Evolutionary conservation across 2,888 invertebrate genomes (phyloP).

Genomic region (Mamestra brassicae): DNA sequence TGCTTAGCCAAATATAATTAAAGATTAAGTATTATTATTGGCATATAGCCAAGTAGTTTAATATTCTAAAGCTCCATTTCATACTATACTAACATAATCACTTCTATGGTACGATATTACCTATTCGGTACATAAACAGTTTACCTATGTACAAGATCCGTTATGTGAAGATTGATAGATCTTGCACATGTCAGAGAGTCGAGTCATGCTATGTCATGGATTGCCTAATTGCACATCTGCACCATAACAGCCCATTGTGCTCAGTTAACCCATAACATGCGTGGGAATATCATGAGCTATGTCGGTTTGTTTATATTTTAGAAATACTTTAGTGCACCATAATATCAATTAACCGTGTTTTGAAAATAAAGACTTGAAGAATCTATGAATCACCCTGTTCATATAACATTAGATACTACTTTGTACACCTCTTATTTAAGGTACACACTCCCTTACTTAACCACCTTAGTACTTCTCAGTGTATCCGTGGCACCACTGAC

Average conservation of each 20-base stretch:
- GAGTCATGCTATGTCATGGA: slow-evolving; percentile 42
- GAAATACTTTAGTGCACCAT: slow-evolving; percentile 16
- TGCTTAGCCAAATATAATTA: no score
- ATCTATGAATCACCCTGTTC: neutral
- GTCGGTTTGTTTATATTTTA: slow-evolving; percentile 26
- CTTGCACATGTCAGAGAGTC: slow-evolving; percentile 21
- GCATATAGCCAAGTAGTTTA: neutral
- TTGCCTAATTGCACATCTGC: slow-evolving; percentile 56
- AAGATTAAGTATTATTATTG: no score
- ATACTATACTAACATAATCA: neutral
- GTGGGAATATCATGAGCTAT: slow-evolving; percentile 30
- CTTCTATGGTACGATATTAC: neutral
- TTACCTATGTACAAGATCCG: slow-evolving; percentile 7
- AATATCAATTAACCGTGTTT: slow-evolving; percentile 20
- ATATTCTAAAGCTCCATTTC: neutral
- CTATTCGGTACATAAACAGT: neutral
- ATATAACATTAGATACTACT: neutral
- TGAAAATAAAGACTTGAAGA: slow-evolving; percentile 8
- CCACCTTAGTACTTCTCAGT: no score
- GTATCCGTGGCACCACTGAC: no score
- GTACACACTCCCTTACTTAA: no score
- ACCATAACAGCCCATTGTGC: slow-evolving; percentile 57
- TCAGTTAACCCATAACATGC: slow-evolving; percentile 42
- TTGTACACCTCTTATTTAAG: neutral
- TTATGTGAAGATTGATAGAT: slow-evolving; percentile 20